Evolutionary conservation across 2,888 invertebrate species (phyloP).

Genomic region (Tholera decimalis): DNA sequence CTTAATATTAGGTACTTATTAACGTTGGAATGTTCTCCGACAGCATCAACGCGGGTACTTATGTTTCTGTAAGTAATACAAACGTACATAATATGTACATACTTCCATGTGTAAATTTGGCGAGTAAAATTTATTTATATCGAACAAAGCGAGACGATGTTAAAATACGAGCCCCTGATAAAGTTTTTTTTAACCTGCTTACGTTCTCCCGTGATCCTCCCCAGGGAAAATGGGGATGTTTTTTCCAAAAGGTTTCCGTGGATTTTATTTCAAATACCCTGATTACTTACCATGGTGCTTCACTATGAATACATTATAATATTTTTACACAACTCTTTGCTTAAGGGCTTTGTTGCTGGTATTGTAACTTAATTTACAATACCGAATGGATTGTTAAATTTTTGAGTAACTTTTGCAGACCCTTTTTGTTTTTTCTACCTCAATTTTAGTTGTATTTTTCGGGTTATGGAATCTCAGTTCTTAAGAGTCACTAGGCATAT

Average conservation of each 20-base stretch:
- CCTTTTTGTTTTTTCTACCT: slow-evolving; percentile 1
- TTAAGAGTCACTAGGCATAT: no score
- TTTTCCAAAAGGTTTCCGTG: slow-evolving; percentile 73
- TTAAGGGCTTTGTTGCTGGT: slow-evolving; percentile 50
- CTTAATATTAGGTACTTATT: slow-evolving; percentile 22
- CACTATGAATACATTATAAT: slow-evolving; percentile 81
- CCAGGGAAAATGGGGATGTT: slow-evolving; percentile 72
- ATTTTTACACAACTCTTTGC: slow-evolving; percentile 66
- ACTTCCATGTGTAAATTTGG: slow-evolving; percentile 18
- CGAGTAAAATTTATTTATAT: slow-evolving; percentile 39
- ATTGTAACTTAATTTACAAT: slow-evolving; percentile 50
- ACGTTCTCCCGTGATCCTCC: slow-evolving; percentile 68
- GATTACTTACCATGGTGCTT: slow-evolving; percentile 73
- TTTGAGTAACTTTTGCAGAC: slow-evolving; percentile 17
- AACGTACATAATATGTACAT: slow-evolving; percentile 8
- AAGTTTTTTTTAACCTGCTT: slow-evolving; percentile 80
- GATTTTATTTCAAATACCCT: slow-evolving; percentile 78
- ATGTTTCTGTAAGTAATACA: slow-evolving; percentile 15
- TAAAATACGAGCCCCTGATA: slow-evolving; percentile 71
- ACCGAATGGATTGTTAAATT: slow-evolving; percentile 31
- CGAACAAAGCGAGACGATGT: slow-evolving; percentile 49
- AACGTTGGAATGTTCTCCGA: slow-evolving; percentile 10
- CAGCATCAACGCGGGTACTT: not conserved
- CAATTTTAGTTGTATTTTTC: not conserved
- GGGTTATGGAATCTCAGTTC: not conserved